These are phyloP conservation scores for Urocolius indicus DNA, from an alignment of 2,113 vertebrate species.

Conservation along the genomic window DNA sequence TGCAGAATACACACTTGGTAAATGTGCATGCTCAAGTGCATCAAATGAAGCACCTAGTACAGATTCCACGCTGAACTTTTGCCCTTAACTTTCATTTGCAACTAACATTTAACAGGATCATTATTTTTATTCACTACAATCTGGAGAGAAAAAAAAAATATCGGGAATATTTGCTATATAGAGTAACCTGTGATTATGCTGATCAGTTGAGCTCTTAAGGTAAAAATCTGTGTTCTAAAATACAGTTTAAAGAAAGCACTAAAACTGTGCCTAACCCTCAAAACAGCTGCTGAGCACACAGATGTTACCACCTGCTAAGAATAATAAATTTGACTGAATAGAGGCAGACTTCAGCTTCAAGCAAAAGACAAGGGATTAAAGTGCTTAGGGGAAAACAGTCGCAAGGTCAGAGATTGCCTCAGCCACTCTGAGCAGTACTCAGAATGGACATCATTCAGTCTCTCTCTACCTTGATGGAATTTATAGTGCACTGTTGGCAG, in stretches of 20 bases:
- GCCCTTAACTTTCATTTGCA: not conserved
- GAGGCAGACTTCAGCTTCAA: not conserved
- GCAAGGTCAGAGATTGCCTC: not conserved
- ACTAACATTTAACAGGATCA: not conserved
- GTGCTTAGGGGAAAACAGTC: not conserved
- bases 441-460: not conserved
- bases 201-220: not conserved
- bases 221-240: not conserved
- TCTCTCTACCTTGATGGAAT: not conserved
- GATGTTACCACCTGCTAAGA: not conserved
- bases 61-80: not conserved
- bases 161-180: not conserved
- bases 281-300: not conserved
- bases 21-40: accelerated
- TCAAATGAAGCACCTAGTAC: not conserved
- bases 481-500: not conserved
- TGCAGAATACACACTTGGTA: not conserved
- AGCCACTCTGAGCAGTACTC: not conserved
- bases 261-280: not conserved
- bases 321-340: not conserved
- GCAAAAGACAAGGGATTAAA: not conserved
- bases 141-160: not conserved
- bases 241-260: not conserved
- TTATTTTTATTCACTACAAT: not conserved
- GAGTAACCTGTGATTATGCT: not conserved